Base-by-base conservation (phyloP, 2,797 vertebrate species). In the Erethizon dorsatum region DNA sequence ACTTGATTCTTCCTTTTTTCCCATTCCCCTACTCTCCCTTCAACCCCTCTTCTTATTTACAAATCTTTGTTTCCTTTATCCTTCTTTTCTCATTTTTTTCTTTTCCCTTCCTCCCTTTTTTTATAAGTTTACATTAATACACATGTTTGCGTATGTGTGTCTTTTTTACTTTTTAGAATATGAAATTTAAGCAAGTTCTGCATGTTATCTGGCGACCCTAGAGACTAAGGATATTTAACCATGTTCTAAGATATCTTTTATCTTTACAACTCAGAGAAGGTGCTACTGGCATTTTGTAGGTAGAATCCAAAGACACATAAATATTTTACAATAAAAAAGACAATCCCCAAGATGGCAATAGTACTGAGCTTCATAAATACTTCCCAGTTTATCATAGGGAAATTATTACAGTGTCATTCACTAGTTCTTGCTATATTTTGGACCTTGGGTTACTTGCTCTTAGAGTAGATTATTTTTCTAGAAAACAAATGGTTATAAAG, bases 401-500 rank as follows among this genome's bases (percentile, higher is more conserved):
- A 77, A 45, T 33, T 45, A 22, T 56, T n/a, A 26, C 4, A 20
- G 54, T 85, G 37, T 7, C 31, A n/a, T 71, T 54, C 57, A 65
- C 5, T 12, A 67, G 2, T 63, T 83, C 14, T 78, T 90, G 41
- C 6, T n/a, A 9, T 88, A 28, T 45, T 57, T 33, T 31, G n/a
- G 50, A 22, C 7, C 24, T 83, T n/a, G 47, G 6, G 1, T 75
- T 77, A 18, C 7, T 88, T 78, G 4, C 9, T 92, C 15, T 90
- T 84, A 73, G 5, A 69, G 1, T n/a, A 45, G 6, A 3, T 83
- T 83, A 54, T 71, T 69, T 18, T 56, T n/a, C 6, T 85, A 26
- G 77, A 91, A 92, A 95, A 33, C 12, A 93, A 91, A 31, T 20
- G 2, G 2, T 54, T 83, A 80, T 41, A 63, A 91, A 92, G 59